phyloP scores from a whole-genome alignment of 2,888 invertebrate genomes.

The Poecilus cupreus region DNA sequence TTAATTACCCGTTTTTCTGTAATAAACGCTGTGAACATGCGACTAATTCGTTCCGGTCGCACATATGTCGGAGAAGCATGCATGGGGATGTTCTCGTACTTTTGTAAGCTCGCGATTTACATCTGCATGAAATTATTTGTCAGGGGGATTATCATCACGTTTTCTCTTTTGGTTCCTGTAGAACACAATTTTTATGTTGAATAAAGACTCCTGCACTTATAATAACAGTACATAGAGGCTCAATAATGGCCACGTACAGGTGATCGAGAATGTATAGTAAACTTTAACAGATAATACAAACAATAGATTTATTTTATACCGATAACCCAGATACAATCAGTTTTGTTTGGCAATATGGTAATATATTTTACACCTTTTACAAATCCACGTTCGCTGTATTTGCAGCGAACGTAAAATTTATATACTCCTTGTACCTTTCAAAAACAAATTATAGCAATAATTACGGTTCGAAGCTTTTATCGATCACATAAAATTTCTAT shows the following conservation, averaged over 20 bases:
- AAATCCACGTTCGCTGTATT: not conserved
- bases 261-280: no score
- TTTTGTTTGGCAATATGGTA: not conserved
- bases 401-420: not conserved
- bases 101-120: constrained; percentile 16
- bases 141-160: constrained; percentile 29
- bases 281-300: no score
- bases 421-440: constrained; percentile 15
- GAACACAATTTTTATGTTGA: not conserved
- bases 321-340: not conserved
- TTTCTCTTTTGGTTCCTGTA: constrained; percentile 23
- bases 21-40: constrained; percentile 3
- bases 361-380: not conserved
- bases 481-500: constrained; percentile 35
- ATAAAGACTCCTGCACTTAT: no score
- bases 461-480: constrained; percentile 23
- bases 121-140: constrained; percentile 32
- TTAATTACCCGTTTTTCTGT: constrained; percentile 26
- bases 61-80: not conserved
- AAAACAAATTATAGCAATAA: constrained; percentile 31
- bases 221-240: no score
- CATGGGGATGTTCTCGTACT: no score
- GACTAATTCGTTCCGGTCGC: constrained; percentile 13
- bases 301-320: not conserved
- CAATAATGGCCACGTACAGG: no score